Base-by-base conservation (phyloP, 2,797 vertebrate genomes). In the Lithobates sylvaticus region DNA sequence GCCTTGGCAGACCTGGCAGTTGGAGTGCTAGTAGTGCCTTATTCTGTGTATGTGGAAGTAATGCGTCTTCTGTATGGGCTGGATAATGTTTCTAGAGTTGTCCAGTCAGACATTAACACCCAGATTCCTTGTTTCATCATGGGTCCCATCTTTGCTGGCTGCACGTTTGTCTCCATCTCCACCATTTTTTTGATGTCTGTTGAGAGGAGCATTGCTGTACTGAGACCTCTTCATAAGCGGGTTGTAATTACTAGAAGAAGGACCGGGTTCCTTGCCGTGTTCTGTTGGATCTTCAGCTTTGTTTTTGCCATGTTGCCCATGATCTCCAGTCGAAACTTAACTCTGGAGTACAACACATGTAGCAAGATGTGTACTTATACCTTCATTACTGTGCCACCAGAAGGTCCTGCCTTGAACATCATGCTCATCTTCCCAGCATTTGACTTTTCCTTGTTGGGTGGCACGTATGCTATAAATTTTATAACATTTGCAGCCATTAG, bases 141-240 rank as follows among this genome's bases (percentile, higher is more conserved):
- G 16, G 96, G 95, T 32, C 95, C 94, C 0, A 91, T 97, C 79
- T 97, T 96, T 10, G 95, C 95, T 0, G 94, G 95, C 23, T 96
- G 95, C 89, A 96, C 96, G 5, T 96, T 96, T 27, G 95, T 96
- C 67, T 96, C 96, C 64, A 96, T 97, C 87, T 96, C 92, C 89
- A 97, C 95, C 85, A 96, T 97, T 67, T 97, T 96, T 89, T 91
- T 97, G 86, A 94, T 97, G 93, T 95, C 95, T 0, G 78, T 96
- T 75, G 96, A 97, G 90, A 93, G 95, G 64, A 94, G 95, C 8
- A 91, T 97, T 68, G 95, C 96, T 34, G 95, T 97, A 83, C 87
- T 96, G 71, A 83, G 93, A 88, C 96, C 96, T 0, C 91, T 97
- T 68, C 96, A 96, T 89, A 96, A 95, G 88, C 95, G 95, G 27